Conservation (phyloP, 2,797 vertebrate species). For the Carcharodon carcharias region DNA sequence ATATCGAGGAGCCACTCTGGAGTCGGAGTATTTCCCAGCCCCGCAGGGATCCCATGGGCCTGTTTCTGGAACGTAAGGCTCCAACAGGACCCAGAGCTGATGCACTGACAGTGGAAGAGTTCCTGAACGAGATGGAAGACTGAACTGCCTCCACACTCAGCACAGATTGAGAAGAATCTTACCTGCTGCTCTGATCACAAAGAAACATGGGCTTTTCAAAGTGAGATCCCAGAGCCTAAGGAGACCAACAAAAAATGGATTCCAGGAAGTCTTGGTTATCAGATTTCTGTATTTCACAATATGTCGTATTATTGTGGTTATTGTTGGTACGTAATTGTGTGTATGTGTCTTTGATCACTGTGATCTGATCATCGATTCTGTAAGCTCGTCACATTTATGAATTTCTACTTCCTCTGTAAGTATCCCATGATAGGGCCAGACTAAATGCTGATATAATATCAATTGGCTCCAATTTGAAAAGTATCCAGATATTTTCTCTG, state of each 20-base stretch:
- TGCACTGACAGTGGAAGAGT: slow-evolving; percentile 61
- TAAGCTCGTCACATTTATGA: background rate
- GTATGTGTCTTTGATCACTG: background rate
- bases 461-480: background rate
- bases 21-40: slow-evolving; percentile 66
- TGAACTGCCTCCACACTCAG: background rate
- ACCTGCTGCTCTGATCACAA: background rate
- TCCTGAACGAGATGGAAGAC: slow-evolving; percentile 44
- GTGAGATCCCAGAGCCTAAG: background rate
- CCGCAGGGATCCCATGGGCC: slow-evolving; percentile 59
- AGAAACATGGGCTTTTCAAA: background rate
- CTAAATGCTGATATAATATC: background rate
- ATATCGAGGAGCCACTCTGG: slow-evolving; percentile 66
- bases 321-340: no score
- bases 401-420: background rate
- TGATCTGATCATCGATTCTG: background rate
- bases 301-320: background rate
- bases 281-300: background rate
- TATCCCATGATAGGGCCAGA: background rate
- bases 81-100: slow-evolving; percentile 61
- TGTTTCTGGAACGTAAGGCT: slow-evolving; percentile 77
- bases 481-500: background rate
- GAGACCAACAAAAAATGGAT: background rate
- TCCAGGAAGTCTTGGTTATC: background rate
- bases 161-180: background rate